phyloP scores from a whole-genome alignment of 2,797 vertebrate species.

The Protonibea diacanthus region DNA sequence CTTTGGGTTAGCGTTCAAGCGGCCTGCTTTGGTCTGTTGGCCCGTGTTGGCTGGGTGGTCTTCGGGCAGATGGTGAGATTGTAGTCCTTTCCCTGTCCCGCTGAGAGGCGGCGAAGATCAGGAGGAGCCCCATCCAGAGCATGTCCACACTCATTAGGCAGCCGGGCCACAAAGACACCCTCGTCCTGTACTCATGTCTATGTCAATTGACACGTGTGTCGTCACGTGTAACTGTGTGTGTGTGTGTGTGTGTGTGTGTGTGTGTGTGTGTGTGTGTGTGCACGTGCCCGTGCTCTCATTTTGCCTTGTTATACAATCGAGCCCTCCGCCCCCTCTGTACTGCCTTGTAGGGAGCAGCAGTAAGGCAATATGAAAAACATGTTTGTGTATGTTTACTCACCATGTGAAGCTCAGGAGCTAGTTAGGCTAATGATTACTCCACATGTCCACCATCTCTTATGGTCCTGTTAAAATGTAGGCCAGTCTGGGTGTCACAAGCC shows the following conservation, averaged over 20 bases:
- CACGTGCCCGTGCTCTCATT: slow-evolving; percentile 30
- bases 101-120: slow-evolving; percentile 60
- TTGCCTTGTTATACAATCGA: slow-evolving; percentile 33
- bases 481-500: slow-evolving; percentile 11
- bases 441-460: slow-evolving; percentile 10
- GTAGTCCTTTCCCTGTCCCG: slow-evolving; percentile 44
- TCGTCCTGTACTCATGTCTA: slow-evolving; percentile 34
- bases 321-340: slow-evolving; percentile 18
- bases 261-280: not conserved
- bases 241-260: not conserved
- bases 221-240: slow-evolving; percentile 4
- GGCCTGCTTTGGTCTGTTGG: not conserved
- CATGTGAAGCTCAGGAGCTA: not conserved
- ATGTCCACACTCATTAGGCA: slow-evolving; percentile 72
- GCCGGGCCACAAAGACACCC: slow-evolving; percentile 47
- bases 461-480: slow-evolving; percentile 25
- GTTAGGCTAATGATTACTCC: slow-evolving; percentile 23
- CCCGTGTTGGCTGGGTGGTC: slow-evolving; percentile 59
- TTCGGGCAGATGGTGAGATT: slow-evolving; percentile 65
- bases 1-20: slow-evolving; percentile 38
- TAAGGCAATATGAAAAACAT: slow-evolving; percentile 38
- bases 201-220: slow-evolving; percentile 26
- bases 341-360: slow-evolving; percentile 11
- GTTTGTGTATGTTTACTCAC: slow-evolving; percentile 42
- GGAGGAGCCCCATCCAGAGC: slow-evolving; percentile 61